Evolutionary conservation across 2,797 vertebrate genomes (phyloP).

Genomic region (Pipistrellus kuhlii): DNA sequence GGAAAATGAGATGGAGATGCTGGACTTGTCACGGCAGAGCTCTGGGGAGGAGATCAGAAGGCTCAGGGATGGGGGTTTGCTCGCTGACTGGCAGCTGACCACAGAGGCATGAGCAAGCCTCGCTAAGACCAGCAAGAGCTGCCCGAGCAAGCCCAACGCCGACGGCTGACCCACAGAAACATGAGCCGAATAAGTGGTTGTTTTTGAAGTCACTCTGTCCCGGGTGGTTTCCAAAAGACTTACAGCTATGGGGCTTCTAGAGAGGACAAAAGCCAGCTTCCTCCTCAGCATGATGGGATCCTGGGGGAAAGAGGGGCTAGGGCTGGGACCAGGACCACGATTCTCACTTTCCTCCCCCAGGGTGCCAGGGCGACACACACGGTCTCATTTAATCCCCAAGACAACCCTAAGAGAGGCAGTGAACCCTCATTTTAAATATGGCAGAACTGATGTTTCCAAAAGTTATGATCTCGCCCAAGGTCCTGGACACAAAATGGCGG

Average conservation of each 20-base stretch:
- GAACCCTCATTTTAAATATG: constrained; percentile 9
- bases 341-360: background rate
- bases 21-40: background rate
- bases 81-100: background rate
- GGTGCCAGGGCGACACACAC: background rate
- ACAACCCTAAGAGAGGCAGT: background rate
- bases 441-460: background rate
- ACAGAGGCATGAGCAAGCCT: background rate
- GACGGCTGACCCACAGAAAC: background rate
- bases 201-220: background rate
- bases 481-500: background rate
- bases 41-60: background rate
- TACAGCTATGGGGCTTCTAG: background rate
- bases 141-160: background rate
- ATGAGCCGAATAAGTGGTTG: background rate
- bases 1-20: background rate
- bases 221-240: background rate
- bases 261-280: background rate
- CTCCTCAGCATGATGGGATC: background rate
- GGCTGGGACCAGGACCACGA: background rate
- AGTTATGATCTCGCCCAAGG: background rate
- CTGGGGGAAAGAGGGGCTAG: background rate
- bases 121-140: background rate
- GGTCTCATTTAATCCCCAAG: background rate
- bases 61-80: background rate